Evolutionary conservation across 1,140 invertebrate species (phyloP).

Genomic region (Cardiocondyla obscurior): DNA sequence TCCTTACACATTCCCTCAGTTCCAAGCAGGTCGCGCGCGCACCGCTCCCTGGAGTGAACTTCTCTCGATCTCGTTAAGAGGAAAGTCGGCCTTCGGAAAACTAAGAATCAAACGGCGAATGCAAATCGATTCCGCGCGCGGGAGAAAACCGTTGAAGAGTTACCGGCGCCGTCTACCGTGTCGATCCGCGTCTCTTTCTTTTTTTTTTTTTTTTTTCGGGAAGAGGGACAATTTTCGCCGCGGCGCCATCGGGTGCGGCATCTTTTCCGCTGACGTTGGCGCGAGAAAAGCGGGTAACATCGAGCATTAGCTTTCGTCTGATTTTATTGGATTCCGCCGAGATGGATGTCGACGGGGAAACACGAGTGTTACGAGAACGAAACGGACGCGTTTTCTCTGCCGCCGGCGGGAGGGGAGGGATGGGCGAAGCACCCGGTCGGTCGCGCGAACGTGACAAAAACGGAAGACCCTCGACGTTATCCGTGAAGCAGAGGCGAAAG

Average conservation of each 20-base stretch:
- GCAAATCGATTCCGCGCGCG: slow-evolving; percentile 52
- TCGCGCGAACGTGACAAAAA: slow-evolving; percentile 55
- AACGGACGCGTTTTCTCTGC: background rate
- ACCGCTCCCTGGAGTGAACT: background rate
- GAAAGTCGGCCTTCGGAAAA: background rate
- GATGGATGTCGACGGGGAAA: slow-evolving; percentile 14
- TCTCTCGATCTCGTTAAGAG: background rate
- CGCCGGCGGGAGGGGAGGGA: slow-evolving; percentile 1
- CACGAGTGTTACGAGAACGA: background rate
- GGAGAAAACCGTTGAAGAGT: background rate
- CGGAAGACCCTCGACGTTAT: slow-evolving; percentile 55
- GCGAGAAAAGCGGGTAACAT: slow-evolving; percentile 21
- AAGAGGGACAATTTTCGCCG: slow-evolving; percentile 15
- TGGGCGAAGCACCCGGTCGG: slow-evolving; percentile 42
- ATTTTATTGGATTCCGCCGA: slow-evolving; percentile 38
- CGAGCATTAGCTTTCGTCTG: slow-evolving; percentile 32
- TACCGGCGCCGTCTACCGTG: background rate
- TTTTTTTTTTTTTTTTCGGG: too few relatives aligned
- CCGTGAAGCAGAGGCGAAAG: slow-evolving; percentile 44
- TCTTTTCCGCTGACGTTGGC: slow-evolving; percentile 39
- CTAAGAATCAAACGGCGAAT: slow-evolving; percentile 25
- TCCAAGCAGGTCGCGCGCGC: background rate
- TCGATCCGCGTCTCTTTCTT: background rate
- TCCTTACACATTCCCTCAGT: slow-evolving; percentile 53
- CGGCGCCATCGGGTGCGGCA: background rate